These are phyloP conservation scores for Eumeta japonica DNA, from an alignment of 1,140 invertebrate species.

Conservation along the genomic window DNA sequence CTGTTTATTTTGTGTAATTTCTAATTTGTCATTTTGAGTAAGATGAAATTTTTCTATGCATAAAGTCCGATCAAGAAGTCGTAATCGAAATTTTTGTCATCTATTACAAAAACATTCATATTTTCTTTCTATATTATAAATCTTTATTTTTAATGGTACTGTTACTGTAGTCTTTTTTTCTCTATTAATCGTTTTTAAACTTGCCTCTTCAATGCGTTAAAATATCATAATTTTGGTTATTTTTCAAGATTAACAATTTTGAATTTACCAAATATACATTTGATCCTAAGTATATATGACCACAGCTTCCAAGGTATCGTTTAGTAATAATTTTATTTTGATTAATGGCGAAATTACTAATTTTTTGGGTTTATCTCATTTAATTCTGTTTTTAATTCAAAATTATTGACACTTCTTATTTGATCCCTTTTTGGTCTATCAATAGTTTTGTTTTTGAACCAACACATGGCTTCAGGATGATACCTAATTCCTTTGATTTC, in stretches of 20 bases:
- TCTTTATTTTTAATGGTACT: conserved; percentile 17
- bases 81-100: conserved; percentile 21
- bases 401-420: conserved; percentile 20
- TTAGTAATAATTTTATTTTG: conserved; percentile 23
- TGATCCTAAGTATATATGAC: conserved; percentile 27
- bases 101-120: conserved; percentile 22
- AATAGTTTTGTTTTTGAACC: too few relatives aligned
- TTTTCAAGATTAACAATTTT: conserved; percentile 20
- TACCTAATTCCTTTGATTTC: conserved; percentile 17
- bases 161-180: conserved; percentile 18
- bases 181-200: conserved; percentile 25
- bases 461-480: conserved; percentile 21
- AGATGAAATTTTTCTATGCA: conserved; percentile 16
- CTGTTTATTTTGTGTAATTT: conserved; percentile 11
- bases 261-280: conserved; percentile 27
- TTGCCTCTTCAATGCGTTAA: too few relatives aligned
- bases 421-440: conserved; percentile 8
- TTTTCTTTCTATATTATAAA: conserved; percentile 19
- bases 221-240: conserved; percentile 9
- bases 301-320: conserved; percentile 16
- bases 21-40: conserved; percentile 17
- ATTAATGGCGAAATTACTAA: conserved; percentile 30
- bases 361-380: conserved; percentile 25
- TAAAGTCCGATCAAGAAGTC: conserved; percentile 26
- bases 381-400: conserved; percentile 15